Conservation (phyloP, 2,113 vertebrate species). For the Xiphophorus couchianus region DNA sequence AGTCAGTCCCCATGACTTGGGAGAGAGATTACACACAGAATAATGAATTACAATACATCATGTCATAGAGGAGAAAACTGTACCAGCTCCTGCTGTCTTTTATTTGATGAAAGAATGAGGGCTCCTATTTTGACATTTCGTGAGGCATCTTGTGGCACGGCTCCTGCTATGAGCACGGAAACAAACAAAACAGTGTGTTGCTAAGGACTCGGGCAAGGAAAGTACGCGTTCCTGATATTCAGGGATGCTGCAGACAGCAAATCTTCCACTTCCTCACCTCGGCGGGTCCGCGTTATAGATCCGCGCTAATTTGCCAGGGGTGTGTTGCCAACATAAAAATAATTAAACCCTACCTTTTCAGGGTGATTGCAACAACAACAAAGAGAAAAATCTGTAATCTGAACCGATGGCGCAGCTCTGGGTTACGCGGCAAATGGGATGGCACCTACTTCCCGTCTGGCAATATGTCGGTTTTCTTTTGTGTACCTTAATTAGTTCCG, state of each 20-base stretch:
- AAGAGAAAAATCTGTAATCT: background rate
- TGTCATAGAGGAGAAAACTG: conserved; percentile 56
- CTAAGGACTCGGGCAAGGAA: conserved; percentile 55
- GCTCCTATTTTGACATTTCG: conserved; percentile 65
- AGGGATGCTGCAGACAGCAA: conserved; percentile 46
- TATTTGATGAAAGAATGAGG: conserved; percentile 72
- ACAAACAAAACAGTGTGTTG: conserved; percentile 60
- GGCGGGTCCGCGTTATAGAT: conserved; percentile 26
- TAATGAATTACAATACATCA: conserved; percentile 71
- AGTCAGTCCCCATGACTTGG: conserved; percentile 53
- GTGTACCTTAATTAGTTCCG: conserved; percentile 17
- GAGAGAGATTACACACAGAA: conserved; percentile 67
- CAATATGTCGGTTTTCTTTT: conserved; percentile 33
- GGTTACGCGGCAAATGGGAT: conserved; percentile 22
- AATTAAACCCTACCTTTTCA: conserved; percentile 34
- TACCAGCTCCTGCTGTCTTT: conserved; percentile 61
- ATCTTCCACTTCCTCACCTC: conserved; percentile 9
- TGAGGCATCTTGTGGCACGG: conserved; percentile 62
- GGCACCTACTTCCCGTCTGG: conserved; percentile 13
- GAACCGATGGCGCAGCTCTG: background rate
- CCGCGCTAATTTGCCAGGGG: conserved; percentile 40
- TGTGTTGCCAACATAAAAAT: conserved; percentile 41
- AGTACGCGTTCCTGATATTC: conserved; percentile 56
- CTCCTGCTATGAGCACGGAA: conserved; percentile 56
- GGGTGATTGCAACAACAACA: background rate